Base-by-base conservation (phyloP, 2,797 vertebrate species). In the Cirrhinus molitorella region DNA sequence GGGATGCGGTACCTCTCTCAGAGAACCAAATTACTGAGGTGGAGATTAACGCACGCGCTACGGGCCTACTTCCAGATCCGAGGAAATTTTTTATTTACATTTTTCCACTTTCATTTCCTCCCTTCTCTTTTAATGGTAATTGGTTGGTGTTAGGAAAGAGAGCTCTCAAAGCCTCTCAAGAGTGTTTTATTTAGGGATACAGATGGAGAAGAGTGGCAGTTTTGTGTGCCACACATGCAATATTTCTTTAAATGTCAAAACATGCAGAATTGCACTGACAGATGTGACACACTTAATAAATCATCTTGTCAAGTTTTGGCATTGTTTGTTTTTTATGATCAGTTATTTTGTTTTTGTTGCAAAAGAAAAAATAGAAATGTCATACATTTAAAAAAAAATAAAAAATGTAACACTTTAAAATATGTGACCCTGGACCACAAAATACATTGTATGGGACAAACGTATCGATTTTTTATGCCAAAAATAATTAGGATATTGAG, bases 1-100 rank as follows among this genome's bases (percentile, higher is more conserved):
- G 96, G 96, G 97, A 97, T 98, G 98, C 97, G 97, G 97, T 98
- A 61, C 97, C 97, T 97, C 97, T 98, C 96, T 96, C 95, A 95
- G 95, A 97, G 95, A 97, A 97, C 97, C 97, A 97, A 97, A 98
- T 98, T 97, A 97, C 96, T 92, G 96, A 97, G 96, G 96, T 97
- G 96, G 97, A 98, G 96, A 99, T 98, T 98, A 98, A 98, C 96
- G 96, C 97, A 95, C 96, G 94, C 96, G 95, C 96, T 93, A 93
- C 92, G 94, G 97, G 96, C 95, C 95, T 92, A 94, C 96, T 97
- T 98, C 97, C 96, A 98, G 96, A 96, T 95, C 93, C 93, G 90
- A 95, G 96, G 95, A 97, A 95, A 95, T 95, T 93, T 96, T 94
- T 91, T 97, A 97, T 97, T 97, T 97, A 97, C 95, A 93, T 97